Conservation (phyloP, 2,888 invertebrate genomes). For the Cheilosia variabilis region DNA sequence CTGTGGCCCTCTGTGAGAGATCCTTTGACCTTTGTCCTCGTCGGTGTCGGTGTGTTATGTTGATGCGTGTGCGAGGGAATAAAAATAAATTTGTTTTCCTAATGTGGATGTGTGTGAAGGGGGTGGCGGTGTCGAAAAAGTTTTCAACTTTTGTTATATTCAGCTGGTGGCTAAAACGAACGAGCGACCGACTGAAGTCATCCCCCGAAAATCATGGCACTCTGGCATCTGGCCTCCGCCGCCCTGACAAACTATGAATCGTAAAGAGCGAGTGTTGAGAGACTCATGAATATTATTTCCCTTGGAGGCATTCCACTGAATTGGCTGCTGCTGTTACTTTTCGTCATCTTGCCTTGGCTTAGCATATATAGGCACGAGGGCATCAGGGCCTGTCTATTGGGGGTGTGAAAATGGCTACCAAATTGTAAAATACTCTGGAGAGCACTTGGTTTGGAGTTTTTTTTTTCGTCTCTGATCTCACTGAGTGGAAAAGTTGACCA, state of each 20-base stretch:
- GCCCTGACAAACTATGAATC: conserved; percentile 62
- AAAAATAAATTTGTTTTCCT: conserved; percentile 75
- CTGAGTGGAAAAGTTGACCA: conserved; percentile 74
- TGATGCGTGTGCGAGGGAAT: conserved; percentile 71
- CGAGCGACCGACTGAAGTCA: conserved; percentile 40
- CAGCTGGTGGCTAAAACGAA: conserved; percentile 15
- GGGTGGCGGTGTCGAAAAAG: conserved; percentile 47
- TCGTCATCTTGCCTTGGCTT: conserved; percentile 63
- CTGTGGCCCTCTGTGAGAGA: conserved; percentile 49
- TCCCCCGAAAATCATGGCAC: conserved; percentile 5
- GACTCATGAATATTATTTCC: conserved; percentile 76
- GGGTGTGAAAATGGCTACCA: conserved; percentile 74
- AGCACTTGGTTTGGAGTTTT: conserved; percentile 68
- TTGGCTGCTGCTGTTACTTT: conserved; percentile 74
- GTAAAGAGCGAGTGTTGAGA: conserved; percentile 67
- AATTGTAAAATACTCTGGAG: conserved; percentile 75
- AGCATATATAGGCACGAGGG: conserved; percentile 1
- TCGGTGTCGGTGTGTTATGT: conserved; percentile 25
- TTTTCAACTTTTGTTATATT: conserved; percentile 66
- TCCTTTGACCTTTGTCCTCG: conserved; percentile 72
- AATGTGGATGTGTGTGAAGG: conserved; percentile 57
- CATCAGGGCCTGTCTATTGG: conserved; percentile 29
- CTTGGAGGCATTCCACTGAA: conserved; percentile 74
- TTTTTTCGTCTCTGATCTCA: conserved; percentile 48
- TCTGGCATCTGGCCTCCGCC: conserved; percentile 44